These are phyloP conservation scores for Eueremaeus valkanovi DNA, from an alignment of 2,888 invertebrate species.

Conservation along the genomic window DNA sequence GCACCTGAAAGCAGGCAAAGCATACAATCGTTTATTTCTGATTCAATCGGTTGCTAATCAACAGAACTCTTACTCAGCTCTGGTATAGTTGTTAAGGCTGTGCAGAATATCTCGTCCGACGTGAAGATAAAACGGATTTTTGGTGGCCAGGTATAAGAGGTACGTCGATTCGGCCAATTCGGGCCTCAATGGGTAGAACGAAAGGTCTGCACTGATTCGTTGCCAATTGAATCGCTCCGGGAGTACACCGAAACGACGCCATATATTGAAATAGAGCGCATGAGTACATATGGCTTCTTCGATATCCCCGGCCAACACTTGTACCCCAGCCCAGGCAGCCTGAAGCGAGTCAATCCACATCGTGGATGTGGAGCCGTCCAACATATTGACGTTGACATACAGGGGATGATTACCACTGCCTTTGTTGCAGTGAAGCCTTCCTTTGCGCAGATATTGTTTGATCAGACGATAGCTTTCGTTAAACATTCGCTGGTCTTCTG, in stretches of 20 bases:
- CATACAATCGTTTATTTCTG: constrained; percentile 29
- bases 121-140: constrained; percentile 63
- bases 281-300: constrained; percentile 64
- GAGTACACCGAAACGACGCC: constrained; percentile 60
- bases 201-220: constrained; percentile 57
- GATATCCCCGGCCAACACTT: constrained; percentile 60
- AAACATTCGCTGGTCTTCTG: constrained; percentile 59
- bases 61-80: constrained; percentile 52
- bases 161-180: constrained; percentile 64
- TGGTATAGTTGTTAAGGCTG: constrained; percentile 57
- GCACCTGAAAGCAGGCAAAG: constrained; percentile 53
- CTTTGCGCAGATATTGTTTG: constrained; percentile 59
- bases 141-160: constrained; percentile 61
- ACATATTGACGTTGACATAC: constrained; percentile 64
- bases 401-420: constrained; percentile 61
- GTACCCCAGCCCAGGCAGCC: constrained; percentile 55
- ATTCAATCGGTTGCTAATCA: not conserved
- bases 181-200: constrained; percentile 62
- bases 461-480: constrained; percentile 59
- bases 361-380: constrained; percentile 59
- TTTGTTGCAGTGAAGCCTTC: constrained; percentile 57
- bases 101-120: constrained; percentile 61
- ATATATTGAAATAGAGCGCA: constrained; percentile 61
- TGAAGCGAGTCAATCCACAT: constrained; percentile 64
- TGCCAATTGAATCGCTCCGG: constrained; percentile 58